Percentiles rank a stretch among this genome's conserved stretches.
These are phyloP conservation scores for Sceliomorpha sp. DNA, from an alignment of 2,888 invertebrate species.

Conservation along the genomic window DNA sequence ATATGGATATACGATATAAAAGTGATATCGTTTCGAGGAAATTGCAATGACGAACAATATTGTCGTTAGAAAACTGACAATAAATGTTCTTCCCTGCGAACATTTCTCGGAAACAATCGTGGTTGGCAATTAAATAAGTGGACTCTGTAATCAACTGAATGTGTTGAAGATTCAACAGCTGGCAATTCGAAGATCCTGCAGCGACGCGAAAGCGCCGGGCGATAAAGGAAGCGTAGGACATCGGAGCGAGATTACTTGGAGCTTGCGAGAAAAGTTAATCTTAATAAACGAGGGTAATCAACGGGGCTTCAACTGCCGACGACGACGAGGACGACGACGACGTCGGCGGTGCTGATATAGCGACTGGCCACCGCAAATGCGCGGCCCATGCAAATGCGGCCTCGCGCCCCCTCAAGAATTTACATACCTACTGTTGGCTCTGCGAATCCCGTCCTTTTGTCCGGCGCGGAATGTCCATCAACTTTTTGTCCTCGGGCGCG, in stretches of 20 bases:
- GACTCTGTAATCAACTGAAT: too few relatives aligned
- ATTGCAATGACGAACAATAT: too few relatives aligned
- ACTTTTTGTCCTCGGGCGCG: slow-evolving; percentile 75
- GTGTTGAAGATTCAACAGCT: slow-evolving; percentile 47
- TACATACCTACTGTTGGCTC: slow-evolving; percentile 70
- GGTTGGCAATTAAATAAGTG: too few relatives aligned
- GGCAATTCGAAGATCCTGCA: slow-evolving; percentile 36
- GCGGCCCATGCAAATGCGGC: slow-evolving; percentile 77
- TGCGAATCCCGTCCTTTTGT: slow-evolving; percentile 75
- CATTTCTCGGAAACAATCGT: too few relatives aligned
- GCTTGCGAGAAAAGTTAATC: slow-evolving; percentile 78
- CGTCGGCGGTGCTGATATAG: slow-evolving; percentile 41
- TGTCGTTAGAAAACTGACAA: too few relatives aligned
- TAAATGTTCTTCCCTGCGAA: too few relatives aligned
- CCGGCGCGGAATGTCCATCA: slow-evolving; percentile 79
- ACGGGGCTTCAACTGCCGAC: slow-evolving; percentile 63
- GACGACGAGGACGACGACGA: slow-evolving; percentile 52
- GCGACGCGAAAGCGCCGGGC: slow-evolving; percentile 35
- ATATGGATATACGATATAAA: too few relatives aligned
- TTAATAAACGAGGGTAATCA: slow-evolving; percentile 80
- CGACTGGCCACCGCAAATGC: slow-evolving; percentile 73
- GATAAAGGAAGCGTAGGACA: slow-evolving; percentile 51
- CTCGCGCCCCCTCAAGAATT: slow-evolving; percentile 71
- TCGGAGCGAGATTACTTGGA: slow-evolving; percentile 66
- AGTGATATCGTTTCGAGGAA: too few relatives aligned